These are phyloP conservation scores for Mercenaria mercenaria DNA, from an alignment of 1,140 invertebrate species.

Conservation along the genomic window DNA sequence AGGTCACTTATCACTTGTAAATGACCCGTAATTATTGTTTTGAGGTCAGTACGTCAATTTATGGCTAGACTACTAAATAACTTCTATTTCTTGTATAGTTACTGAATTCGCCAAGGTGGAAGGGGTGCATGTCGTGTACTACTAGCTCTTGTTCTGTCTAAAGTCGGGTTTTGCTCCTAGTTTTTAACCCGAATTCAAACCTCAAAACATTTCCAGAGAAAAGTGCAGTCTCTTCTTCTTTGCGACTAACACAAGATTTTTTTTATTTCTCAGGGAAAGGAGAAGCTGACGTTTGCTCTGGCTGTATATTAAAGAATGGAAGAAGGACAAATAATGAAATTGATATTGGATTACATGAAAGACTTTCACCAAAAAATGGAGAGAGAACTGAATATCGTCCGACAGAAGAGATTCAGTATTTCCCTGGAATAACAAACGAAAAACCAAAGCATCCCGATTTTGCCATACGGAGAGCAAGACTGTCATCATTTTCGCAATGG, in stretches of 20 bases:
- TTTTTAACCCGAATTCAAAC: not conserved
- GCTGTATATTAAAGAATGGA: not conserved
- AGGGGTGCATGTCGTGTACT: too few relatives aligned
- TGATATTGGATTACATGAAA: not conserved
- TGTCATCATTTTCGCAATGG: not conserved
- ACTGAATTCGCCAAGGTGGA: not conserved
- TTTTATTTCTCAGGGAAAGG: not conserved
- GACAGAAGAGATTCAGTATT: not conserved
- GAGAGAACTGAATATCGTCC: not conserved
- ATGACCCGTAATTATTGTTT: too few relatives aligned
- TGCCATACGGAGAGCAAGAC: not conserved
- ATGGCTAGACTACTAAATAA: too few relatives aligned
- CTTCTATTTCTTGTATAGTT: not conserved
- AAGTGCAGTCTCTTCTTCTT: not conserved
- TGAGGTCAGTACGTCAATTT: too few relatives aligned
- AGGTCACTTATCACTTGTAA: too few relatives aligned
- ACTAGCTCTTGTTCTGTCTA: too few relatives aligned
- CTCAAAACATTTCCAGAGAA: not conserved
- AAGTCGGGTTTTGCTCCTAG: too few relatives aligned
- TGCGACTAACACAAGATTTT: not conserved
- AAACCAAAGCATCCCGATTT: slow-evolving; percentile 15
- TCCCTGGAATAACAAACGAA: not conserved
- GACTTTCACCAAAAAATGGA: not conserved
- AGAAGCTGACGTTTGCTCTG: slow-evolving; percentile 1
- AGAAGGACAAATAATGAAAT: not conserved